Percentiles rank a stretch among this genome's conserved stretches.
Evolutionary conservation across 2,797 vertebrate genomes (phyloP).

Genomic region (Mus caroli): DNA sequence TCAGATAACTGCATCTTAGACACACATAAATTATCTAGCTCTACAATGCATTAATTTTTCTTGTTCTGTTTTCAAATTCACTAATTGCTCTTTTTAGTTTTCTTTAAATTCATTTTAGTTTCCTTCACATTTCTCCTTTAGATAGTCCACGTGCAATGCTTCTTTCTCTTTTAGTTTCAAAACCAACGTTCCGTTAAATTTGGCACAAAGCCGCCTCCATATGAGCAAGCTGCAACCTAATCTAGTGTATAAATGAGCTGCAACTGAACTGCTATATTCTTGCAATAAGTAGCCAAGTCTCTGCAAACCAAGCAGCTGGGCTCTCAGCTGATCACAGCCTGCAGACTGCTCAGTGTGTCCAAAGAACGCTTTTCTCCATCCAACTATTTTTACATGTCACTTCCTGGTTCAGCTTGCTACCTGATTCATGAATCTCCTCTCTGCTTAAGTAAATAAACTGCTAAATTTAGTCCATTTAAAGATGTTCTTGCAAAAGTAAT

Average conservation of each 20-base stretch:
- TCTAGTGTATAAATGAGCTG: neutral
- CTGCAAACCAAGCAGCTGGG: neutral
- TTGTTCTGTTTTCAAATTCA: neutral
- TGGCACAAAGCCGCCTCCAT: neutral
- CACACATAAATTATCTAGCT: neutral
- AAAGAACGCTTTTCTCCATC: neutral
- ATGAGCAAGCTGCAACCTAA: neutral
- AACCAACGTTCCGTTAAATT: slow-evolving; percentile 4
- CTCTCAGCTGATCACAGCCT: neutral
- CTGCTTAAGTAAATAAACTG: neutral
- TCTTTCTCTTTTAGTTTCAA: neutral
- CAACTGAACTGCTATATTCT: neutral
- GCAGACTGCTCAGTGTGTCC: neutral
- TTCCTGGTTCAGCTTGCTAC: neutral
- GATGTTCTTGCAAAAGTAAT: neutral
- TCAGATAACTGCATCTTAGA: neutral
- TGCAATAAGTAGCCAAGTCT: neutral
- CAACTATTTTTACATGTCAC: neutral
- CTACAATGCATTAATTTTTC: neutral
- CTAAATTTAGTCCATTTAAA: neutral
- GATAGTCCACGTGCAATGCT: neutral
- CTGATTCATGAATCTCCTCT: neutral
- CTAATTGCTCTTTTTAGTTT: neutral
- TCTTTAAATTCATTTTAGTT: neutral
- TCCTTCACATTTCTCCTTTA: neutral